phyloP scores from a whole-genome alignment of 2,888 invertebrate species.

The Tenthredo amoena region DNA sequence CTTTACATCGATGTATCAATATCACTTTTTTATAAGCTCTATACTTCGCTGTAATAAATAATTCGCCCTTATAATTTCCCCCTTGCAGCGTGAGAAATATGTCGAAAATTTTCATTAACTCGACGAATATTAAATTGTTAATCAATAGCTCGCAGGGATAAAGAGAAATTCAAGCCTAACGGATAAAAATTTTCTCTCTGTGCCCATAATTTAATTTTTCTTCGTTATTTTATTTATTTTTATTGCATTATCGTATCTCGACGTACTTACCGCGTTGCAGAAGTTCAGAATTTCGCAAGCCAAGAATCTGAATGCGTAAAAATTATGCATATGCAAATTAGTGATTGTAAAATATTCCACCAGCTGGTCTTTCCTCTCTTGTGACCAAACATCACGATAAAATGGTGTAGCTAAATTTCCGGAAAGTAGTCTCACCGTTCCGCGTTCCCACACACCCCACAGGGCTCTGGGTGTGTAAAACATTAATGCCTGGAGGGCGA shows the following conservation, averaged over 20 bases:
- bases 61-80: background rate
- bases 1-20: constrained; percentile 31
- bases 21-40: constrained; percentile 1
- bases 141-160: background rate
- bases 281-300: constrained; percentile 88
- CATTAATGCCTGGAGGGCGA: constrained; percentile 84
- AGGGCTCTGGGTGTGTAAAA: constrained; percentile 86
- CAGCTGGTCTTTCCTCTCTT: constrained; percentile 80
- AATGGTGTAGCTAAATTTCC: constrained; percentile 81
- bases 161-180: background rate
- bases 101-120: background rate
- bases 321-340: constrained; percentile 81
- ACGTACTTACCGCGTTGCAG: constrained; percentile 84
- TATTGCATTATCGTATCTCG: background rate
- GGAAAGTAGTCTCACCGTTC: constrained; percentile 82
- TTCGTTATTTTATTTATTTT: background rate
- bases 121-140: background rate
- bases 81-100: background rate
- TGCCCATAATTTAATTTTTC: background rate
- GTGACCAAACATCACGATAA: constrained; percentile 81
- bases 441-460: constrained; percentile 87
- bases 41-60: background rate
- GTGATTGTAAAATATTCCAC: constrained; percentile 81
- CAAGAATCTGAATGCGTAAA: constrained; percentile 84
- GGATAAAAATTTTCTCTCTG: background rate